phyloP scores from a whole-genome alignment of 23 tunicate genomes.

The Pegea sp. region DNA sequence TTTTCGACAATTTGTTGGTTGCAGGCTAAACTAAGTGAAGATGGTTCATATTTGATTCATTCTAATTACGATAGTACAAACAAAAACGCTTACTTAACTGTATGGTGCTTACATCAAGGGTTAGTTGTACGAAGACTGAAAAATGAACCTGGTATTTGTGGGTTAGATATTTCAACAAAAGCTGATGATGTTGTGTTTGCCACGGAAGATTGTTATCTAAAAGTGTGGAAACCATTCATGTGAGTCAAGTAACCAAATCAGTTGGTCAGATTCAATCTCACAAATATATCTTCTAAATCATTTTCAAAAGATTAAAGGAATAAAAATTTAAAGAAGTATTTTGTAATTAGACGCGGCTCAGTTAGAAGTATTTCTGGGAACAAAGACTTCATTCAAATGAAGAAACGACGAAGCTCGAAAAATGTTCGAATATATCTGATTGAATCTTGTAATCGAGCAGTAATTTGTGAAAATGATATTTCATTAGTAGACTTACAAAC shows the following conservation, averaged over 20 bases:
- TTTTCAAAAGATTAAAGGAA: not conserved
- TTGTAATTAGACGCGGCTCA: constrained; percentile 10
- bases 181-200: constrained; percentile 47
- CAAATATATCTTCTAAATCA: too few species aligned
- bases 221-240: constrained; percentile 80
- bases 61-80: constrained; percentile 44
- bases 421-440: constrained; percentile 24
- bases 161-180: constrained; percentile 24
- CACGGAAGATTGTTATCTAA: constrained; percentile 51
- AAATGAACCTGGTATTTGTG: constrained; percentile 64
- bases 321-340: not conserved
- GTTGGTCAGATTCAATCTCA: too few species aligned
- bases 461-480: constrained; percentile 42
- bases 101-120: constrained; percentile 57
- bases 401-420: constrained; percentile 4
- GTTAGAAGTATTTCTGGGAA: constrained; percentile 60
- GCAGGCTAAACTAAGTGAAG: constrained; percentile 36
- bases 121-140: constrained; percentile 24
- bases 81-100: constrained; percentile 40
- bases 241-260: too few species aligned
- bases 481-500: constrained; percentile 54
- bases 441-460: constrained; percentile 30
- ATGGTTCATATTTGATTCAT: constrained; percentile 48
- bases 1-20: not conserved
- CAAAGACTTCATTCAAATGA: constrained; percentile 21